These are phyloP conservation scores for Bryconaethiops microstoma DNA, from an alignment of 2,797 vertebrate genomes.

Conservation along the genomic window DNA sequence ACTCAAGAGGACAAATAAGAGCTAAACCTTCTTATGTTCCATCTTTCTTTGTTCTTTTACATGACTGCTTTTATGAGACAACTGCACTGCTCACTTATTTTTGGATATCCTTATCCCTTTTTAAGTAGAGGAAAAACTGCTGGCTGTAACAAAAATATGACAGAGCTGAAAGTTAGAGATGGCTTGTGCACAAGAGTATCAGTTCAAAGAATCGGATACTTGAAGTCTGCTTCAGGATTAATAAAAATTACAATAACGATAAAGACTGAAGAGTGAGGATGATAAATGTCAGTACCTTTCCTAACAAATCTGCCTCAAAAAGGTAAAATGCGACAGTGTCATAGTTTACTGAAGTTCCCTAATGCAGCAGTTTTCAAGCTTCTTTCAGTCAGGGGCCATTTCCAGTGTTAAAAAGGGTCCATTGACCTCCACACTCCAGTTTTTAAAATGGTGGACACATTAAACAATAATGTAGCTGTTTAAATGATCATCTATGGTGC, in stretches of 20 bases:
- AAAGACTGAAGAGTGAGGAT: neutral
- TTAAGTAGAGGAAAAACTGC: neutral
- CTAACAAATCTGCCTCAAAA: too few relatives aligned
- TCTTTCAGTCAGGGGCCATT: too few relatives aligned
- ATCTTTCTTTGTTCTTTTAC: conserved; percentile 23
- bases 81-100: conserved; percentile 14
- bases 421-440: too few relatives aligned
- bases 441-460: too few relatives aligned
- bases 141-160: neutral
- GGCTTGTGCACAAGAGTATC: neutral
- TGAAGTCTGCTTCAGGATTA: neutral
- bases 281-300: too few relatives aligned
- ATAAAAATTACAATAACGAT: neutral
- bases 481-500: too few relatives aligned
- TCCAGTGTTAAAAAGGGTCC: too few relatives aligned
- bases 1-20: neutral
- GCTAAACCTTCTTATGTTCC: conserved; percentile 4
- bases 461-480: too few relatives aligned
- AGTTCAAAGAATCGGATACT: neutral
- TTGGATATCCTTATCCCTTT: neutral
- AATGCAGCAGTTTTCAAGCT: too few relatives aligned
- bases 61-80: conserved; percentile 3
- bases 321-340: too few relatives aligned
- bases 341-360: too few relatives aligned
- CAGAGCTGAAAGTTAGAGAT: neutral